Conservation (phyloP, 2,888 invertebrate species). For the Phasia obesa region DNA sequence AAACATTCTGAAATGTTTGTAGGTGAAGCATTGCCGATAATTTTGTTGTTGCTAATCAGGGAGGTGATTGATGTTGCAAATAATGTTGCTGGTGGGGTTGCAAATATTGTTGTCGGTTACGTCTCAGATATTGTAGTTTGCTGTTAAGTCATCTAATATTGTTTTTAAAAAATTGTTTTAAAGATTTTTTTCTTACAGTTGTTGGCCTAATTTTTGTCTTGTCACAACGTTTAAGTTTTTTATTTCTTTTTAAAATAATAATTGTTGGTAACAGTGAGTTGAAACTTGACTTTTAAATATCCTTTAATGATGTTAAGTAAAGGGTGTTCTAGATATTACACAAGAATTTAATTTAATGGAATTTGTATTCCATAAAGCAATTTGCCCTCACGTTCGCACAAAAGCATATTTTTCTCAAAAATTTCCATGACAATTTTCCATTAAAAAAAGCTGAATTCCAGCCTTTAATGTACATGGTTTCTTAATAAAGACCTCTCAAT, state of each 20-base stretch:
- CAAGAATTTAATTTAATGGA: too few species aligned
- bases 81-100: not conserved
- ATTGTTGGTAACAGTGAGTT: not conserved
- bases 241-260: not conserved
- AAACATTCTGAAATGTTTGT: not conserved
- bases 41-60: constrained; percentile 24
- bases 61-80: constrained; percentile 8
- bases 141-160: not conserved
- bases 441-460: too few species aligned
- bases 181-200: constrained; percentile 34
- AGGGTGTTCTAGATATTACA: too few species aligned
- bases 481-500: too few species aligned
- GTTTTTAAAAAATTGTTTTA: not conserved
- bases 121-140: not conserved
- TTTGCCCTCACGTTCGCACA: too few species aligned
- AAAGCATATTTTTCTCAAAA: too few species aligned
- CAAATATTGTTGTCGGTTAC: not conserved
- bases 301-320: not conserved
- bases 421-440: too few species aligned
- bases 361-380: too few species aligned
- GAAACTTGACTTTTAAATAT: not conserved
- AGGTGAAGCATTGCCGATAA: constrained; percentile 20
- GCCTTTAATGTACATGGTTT: too few species aligned
- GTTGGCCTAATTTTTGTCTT: constrained; percentile 51
- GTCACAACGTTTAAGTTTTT: not conserved